These are phyloP conservation scores for Nephila pilipes DNA, from an alignment of 1,140 invertebrate species.

Conservation along the genomic window DNA sequence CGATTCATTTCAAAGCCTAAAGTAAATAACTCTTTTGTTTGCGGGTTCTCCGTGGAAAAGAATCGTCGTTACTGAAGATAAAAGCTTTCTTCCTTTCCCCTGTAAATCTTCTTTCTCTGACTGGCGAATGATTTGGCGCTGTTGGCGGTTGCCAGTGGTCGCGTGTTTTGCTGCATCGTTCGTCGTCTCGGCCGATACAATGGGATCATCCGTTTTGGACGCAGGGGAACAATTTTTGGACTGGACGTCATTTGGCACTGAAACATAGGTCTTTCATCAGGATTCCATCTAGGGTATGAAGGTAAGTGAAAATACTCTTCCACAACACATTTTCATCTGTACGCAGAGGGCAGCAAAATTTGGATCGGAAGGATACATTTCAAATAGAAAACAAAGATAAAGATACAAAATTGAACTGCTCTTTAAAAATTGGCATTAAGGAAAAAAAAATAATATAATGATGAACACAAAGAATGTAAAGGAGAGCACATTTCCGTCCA, in stretches of 20 bases:
- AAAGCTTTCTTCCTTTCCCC: background rate
- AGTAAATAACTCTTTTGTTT: background rate
- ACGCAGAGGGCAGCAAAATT: background rate
- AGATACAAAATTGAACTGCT: too few relatives aligned
- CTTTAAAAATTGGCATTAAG: too few relatives aligned
- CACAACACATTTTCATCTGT: background rate
- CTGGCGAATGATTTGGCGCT: constrained; percentile 3
- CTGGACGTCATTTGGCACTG: background rate
- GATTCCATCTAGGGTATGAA: background rate
- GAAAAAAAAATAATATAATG: too few relatives aligned
- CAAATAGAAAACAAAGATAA: too few relatives aligned
- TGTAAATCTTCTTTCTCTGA: background rate
- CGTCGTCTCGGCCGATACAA: background rate
- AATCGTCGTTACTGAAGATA: background rate
- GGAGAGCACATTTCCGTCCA: too few relatives aligned
- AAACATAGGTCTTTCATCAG: background rate
- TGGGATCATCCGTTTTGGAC: background rate
- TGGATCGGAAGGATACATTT: too few relatives aligned
- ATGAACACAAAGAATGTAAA: too few relatives aligned
- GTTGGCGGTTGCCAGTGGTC: background rate
- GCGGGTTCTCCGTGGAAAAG: background rate
- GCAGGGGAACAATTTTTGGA: background rate
- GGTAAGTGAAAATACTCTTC: background rate
- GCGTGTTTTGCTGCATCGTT: background rate
- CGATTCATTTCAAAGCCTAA: background rate